Percentiles rank a stretch among this genome's conserved stretches.
These are phyloP conservation scores for Emys orbicularis DNA, from an alignment of 2,797 vertebrate species.

Conservation along the genomic window DNA sequence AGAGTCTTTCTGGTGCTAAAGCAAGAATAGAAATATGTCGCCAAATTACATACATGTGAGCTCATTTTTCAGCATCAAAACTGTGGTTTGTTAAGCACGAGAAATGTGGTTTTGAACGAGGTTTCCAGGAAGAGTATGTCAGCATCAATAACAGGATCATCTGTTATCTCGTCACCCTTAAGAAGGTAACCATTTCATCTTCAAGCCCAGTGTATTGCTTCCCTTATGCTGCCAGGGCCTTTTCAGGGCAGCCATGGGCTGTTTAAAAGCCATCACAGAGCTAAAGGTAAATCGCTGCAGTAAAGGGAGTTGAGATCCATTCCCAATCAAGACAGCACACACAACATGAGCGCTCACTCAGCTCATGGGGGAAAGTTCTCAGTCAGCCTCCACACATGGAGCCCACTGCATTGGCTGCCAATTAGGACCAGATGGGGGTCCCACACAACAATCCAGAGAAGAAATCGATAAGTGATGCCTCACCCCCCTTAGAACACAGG, in stretches of 20 bases:
- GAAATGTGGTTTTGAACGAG: background rate
- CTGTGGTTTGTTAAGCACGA: background rate
- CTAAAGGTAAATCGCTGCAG: background rate
- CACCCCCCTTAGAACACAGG: background rate
- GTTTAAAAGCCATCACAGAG: background rate
- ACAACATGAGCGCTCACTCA: background rate
- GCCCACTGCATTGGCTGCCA: background rate
- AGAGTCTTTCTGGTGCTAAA: background rate
- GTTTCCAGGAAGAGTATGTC: background rate
- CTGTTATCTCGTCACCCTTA: background rate
- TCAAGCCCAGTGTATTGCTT: rapidly evolving
- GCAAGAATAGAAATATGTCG: background rate
- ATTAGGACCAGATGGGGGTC: background rate
- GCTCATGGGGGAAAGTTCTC: background rate
- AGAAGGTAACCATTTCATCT: rapidly evolving
- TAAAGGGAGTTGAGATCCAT: background rate
- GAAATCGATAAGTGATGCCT: background rate
- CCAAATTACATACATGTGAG: background rate
- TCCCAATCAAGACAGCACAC: background rate
- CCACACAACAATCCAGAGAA: background rate
- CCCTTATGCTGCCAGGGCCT: background rate
- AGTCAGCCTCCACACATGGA: background rate
- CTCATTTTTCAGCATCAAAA: background rate
- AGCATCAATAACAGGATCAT: rapidly evolving
- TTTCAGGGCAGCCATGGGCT: background rate